These are phyloP conservation scores for Pluvialis apricaria DNA, from an alignment of 2,113 vertebrate genomes.

Conservation along the genomic window DNA sequence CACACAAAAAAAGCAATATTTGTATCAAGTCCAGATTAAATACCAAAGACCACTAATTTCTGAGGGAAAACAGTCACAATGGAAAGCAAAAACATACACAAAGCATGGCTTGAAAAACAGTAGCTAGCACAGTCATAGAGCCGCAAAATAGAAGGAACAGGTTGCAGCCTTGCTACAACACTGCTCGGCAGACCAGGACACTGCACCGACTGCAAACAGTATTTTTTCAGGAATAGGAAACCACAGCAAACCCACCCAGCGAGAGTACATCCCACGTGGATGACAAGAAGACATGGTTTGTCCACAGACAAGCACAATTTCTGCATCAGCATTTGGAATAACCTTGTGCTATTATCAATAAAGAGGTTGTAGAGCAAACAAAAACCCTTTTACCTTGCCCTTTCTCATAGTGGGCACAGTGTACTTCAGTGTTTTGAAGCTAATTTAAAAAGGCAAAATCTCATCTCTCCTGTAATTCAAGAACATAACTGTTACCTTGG, in stretches of 20 bases:
- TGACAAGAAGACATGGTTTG: fast-evolving
- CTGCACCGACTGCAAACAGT: neutral
- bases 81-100: neutral
- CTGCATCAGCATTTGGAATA: neutral
- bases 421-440: neutral
- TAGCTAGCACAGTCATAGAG: fast-evolving
- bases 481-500: neutral
- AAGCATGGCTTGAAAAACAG: neutral
- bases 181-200: neutral
- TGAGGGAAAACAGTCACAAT: neutral
- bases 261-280: too few relatives aligned
- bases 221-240: neutral
- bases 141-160: neutral
- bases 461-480: neutral
- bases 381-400: neutral
- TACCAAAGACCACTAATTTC: neutral
- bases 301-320: neutral
- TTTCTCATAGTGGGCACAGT: fast-evolving
- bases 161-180: fast-evolving
- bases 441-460: neutral
- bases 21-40: neutral
- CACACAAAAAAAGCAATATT: too few relatives aligned
- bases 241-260: neutral
- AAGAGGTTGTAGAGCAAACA: neutral
- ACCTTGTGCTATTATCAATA: neutral